phyloP scores from a whole-genome alignment of 2,113 vertebrate species.

The Antidorcas marsupialis region DNA sequence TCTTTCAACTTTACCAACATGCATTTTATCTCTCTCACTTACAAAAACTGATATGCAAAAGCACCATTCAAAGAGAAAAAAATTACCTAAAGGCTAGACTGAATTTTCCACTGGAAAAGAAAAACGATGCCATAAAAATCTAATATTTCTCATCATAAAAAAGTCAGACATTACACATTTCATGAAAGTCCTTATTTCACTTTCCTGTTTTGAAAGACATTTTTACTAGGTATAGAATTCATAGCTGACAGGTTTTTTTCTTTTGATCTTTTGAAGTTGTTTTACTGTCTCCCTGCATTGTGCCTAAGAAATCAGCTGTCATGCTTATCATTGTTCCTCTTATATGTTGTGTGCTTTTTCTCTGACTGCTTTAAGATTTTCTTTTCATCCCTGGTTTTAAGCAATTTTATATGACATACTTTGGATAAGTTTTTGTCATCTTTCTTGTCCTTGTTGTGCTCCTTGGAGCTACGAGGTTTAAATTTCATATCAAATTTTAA shows the following conservation, averaged over 20 bases:
- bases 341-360: not conserved
- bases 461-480: not conserved
- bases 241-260: not conserved
- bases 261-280: not conserved
- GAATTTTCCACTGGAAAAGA: not conserved
- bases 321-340: not conserved
- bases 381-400: not conserved
- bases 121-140: not conserved
- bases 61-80: not conserved
- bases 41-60: not conserved
- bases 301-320: not conserved
- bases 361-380: not conserved
- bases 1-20: conserved; percentile 9
- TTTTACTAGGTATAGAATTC: not conserved
- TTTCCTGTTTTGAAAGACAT: not conserved
- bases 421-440: not conserved
- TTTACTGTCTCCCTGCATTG: not conserved
- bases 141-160: not conserved
- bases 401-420: not conserved
- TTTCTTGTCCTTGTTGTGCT: not conserved
- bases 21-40: not conserved
- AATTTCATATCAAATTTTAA: not conserved
- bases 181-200: not conserved
- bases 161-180: not conserved
- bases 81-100: not conserved